A percentile compares a stretch with the other conserved stretches of the same genome.
Evolutionary conservation across 1,140 invertebrate genomes (phyloP).

Genomic region (Ceratina australensis): DNA sequence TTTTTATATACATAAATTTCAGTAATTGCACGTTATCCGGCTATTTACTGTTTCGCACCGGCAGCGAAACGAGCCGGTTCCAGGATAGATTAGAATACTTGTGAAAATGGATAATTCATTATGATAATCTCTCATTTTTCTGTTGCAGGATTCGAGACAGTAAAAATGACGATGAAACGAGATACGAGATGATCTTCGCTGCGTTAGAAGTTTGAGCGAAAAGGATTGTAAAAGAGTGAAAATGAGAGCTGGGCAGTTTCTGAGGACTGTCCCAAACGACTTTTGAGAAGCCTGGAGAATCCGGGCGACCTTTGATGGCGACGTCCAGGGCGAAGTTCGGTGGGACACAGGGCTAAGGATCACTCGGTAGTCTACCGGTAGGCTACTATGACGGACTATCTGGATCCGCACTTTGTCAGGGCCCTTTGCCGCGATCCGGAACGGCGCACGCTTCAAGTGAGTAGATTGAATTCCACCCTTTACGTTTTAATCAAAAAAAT

Average conservation of each 20-base stretch:
- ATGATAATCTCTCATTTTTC: no score
- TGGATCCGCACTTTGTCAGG: conserved; percentile 83
- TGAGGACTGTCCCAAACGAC: conserved; percentile 3
- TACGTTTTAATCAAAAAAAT: background rate
- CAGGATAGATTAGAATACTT: no score
- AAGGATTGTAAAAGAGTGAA: background rate
- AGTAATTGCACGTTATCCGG: background rate
- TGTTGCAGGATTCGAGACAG: no score
- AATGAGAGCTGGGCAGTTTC: conserved; percentile 16
- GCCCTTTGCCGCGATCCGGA: conserved; percentile 83
- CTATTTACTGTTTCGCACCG: no score
- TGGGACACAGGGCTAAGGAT: conserved; percentile 47
- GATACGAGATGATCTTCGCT: background rate
- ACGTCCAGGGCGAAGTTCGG: conserved; percentile 50
- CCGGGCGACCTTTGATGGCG: conserved; percentile 31
- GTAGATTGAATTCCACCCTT: conserved; percentile 32
- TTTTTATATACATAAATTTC: background rate
- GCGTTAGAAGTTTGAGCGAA: background rate
- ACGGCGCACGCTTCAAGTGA: conserved; percentile 82
- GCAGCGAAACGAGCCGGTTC: no score
- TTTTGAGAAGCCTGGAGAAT: conserved; percentile 1
- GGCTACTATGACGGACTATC: conserved; percentile 79
- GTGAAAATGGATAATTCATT: no score
- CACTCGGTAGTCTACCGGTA: conserved; percentile 60
- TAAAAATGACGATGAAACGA: no score